Conservation (phyloP, 1,140 invertebrate genomes). For the Hycleus cichorii region DNA sequence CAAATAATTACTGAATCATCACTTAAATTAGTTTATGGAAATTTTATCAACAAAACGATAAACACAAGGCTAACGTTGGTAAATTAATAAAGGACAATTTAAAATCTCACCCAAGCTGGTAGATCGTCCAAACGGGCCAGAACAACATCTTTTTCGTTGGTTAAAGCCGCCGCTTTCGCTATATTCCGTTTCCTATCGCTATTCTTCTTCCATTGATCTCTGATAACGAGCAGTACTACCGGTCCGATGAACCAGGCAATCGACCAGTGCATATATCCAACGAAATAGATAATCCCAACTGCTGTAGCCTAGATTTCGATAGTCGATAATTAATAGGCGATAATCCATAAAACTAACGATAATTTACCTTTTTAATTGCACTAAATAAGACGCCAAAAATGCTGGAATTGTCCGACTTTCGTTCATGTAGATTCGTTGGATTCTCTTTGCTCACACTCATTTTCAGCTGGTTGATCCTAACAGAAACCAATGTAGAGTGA, state of each 20-base stretch:
- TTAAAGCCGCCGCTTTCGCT: constrained; percentile 68
- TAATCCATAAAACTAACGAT: neutral
- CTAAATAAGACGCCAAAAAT: constrained; percentile 41
- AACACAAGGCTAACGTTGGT: too few relatives aligned
- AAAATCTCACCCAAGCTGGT: constrained; percentile 71
- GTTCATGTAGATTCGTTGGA: neutral
- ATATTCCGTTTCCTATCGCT: constrained; percentile 67
- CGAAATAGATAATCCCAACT: constrained; percentile 66
- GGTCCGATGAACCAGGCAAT: constrained; percentile 83
- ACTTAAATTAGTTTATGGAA: too few relatives aligned
- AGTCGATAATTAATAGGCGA: neutral
- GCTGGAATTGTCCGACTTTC: constrained; percentile 28
- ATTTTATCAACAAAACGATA: too few relatives aligned
- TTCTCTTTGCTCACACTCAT: constrained; percentile 30
- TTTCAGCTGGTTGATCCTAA: neutral
- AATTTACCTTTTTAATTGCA: constrained; percentile 43
- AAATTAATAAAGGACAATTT: too few relatives aligned
- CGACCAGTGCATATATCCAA: constrained; percentile 78
- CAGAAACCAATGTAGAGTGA: neutral
- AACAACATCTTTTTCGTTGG: constrained; percentile 81
- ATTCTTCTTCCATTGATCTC: constrained; percentile 69
- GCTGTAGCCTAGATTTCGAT: constrained; percentile 41
- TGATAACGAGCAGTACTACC: constrained; percentile 68
- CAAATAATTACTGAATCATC: too few relatives aligned
- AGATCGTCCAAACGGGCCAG: constrained; percentile 78